Percentiles rank a stretch among this genome's conserved stretches.
These are phyloP conservation scores for Lobophora halterata DNA, from an alignment of 2,888 invertebrate species.

Conservation along the genomic window DNA sequence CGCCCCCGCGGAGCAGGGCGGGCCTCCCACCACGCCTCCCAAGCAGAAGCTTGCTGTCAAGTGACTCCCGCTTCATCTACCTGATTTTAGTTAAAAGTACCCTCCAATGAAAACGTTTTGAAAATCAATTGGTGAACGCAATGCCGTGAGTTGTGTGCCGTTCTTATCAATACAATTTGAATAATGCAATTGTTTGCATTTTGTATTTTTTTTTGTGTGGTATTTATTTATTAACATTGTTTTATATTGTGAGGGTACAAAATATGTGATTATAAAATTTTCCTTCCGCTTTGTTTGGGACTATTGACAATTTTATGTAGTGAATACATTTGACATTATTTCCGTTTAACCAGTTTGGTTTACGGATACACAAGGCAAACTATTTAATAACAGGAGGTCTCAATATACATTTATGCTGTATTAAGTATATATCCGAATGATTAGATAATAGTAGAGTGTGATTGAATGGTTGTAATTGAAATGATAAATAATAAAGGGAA, in stretches of 20 bases:
- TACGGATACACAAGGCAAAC: constrained; percentile 13
- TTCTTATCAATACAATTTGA: not conserved
- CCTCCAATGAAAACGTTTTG: constrained; percentile 11
- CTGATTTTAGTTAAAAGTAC: constrained; percentile 15
- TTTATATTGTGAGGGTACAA: constrained; percentile 11
- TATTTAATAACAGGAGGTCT: constrained; percentile 18
- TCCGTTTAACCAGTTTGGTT: constrained; percentile 1
- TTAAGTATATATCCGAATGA: constrained; percentile 14
- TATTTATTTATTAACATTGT: constrained; percentile 5
- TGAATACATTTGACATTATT: constrained; percentile 8
- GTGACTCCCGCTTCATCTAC: constrained; percentile 49
- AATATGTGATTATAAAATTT: constrained; percentile 10
- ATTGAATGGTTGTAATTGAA: constrained; percentile 33
- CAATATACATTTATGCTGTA: constrained; percentile 15
- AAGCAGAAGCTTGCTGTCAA: constrained; percentile 67
- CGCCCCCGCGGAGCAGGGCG: constrained; percentile 73
- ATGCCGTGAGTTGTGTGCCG: not conserved
- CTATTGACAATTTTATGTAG: constrained; percentile 6
- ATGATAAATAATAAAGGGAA: constrained; percentile 34
- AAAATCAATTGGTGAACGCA: not conserved
- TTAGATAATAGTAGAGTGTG: constrained; percentile 21
- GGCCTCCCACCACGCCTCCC: constrained; percentile 73
- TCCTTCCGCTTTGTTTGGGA: constrained; percentile 7
- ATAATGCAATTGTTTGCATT: constrained; percentile 13
- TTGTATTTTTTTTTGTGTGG: constrained; percentile 14